These are phyloP conservation scores for Amphipyra berbera DNA, from an alignment of 2,888 invertebrate genomes.

Conservation along the genomic window DNA sequence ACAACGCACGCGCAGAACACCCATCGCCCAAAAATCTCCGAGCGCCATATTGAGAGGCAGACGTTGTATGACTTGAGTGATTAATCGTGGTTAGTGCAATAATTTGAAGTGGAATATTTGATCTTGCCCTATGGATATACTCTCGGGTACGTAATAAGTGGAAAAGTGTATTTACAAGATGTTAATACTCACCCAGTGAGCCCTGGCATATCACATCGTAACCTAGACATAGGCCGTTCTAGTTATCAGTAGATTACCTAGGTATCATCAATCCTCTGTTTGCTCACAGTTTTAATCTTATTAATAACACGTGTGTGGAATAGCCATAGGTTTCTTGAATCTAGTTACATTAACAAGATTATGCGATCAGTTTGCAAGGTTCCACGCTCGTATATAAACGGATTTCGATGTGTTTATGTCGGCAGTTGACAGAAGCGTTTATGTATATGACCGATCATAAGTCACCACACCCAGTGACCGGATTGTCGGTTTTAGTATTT, in stretches of 20 bases:
- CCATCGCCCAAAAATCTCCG: conserved; percentile 90
- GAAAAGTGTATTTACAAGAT: conserved; percentile 74
- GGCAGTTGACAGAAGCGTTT: conserved; percentile 91
- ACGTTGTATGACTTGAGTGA: conserved; percentile 91
- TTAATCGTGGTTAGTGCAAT: conserved; percentile 90
- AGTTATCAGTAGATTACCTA: conserved; percentile 90
- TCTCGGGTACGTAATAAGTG: conserved; percentile 88
- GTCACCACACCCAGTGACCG: conserved; percentile 91
- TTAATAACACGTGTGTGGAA: conserved; percentile 92
- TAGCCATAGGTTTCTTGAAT: conserved; percentile 93
- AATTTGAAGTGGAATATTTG: conserved; percentile 89
- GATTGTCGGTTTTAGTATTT: conserved; percentile 89
- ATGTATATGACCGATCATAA: conserved; percentile 91
- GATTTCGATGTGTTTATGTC: conserved; percentile 91
- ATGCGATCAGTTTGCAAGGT: conserved; percentile 90
- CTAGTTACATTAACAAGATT: conserved; percentile 95
- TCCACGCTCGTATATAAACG: conserved; percentile 90
- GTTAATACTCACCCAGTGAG: conserved; percentile 70
- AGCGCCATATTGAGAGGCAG: conserved; percentile 94
- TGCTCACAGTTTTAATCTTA: conserved; percentile 92
- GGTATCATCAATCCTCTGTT: conserved; percentile 90
- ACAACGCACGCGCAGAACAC: conserved; percentile 90
- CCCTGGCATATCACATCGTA: conserved; percentile 85
- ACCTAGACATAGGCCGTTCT: conserved; percentile 92
- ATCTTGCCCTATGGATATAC: conserved; percentile 90